Conservation (phyloP, 1,140 invertebrate genomes). For the Zaprionus camerounensis region DNA sequence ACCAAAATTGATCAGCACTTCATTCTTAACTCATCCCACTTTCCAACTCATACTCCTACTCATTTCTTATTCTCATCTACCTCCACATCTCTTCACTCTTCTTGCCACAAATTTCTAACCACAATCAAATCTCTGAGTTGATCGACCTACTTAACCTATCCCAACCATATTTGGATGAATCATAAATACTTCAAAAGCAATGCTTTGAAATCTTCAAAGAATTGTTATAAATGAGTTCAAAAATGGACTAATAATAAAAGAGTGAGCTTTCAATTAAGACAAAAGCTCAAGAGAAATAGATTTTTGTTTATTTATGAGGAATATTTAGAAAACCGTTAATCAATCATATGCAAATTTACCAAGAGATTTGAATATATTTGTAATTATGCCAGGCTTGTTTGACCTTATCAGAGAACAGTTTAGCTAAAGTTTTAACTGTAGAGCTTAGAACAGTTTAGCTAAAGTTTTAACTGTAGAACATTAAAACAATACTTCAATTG, state of each 20-base stretch:
- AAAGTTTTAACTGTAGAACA: neutral
- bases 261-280: neutral
- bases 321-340: neutral
- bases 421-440: neutral
- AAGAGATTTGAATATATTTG: slow-evolving; percentile 4
- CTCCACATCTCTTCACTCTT: neutral
- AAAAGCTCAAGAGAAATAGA: neutral
- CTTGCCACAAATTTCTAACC: neutral
- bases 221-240: neutral
- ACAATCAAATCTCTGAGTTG: neutral
- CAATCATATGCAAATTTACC: neutral
- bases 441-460: slow-evolving; percentile 3
- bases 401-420: neutral
- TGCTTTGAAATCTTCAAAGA: neutral
- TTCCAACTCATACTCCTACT: neutral
- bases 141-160: slow-evolving; percentile 4
- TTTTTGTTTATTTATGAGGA: neutral
- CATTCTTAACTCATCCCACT: no score
- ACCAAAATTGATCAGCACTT: no score
- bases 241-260: neutral
- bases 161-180: neutral
- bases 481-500: neutral
- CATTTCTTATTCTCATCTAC: neutral
- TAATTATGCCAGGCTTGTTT: neutral
- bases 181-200: neutral